Evolutionary conservation across 2,797 vertebrate genomes (phyloP).

Genomic region (Schizopygopsis pylzovi): DNA sequence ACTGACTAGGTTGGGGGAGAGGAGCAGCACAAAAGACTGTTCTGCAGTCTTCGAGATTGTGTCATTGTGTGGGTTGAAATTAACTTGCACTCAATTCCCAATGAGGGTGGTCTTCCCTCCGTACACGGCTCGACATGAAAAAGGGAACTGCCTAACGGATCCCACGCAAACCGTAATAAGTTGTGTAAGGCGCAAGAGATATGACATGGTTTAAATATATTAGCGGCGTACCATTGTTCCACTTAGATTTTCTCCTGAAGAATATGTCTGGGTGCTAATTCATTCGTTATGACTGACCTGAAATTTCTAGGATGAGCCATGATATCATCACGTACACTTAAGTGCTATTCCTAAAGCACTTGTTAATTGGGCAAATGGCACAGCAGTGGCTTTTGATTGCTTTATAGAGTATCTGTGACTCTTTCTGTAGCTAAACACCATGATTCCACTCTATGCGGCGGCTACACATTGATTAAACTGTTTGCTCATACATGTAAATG

Average conservation of each 20-base stretch:
- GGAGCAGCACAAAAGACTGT: constrained; percentile 68
- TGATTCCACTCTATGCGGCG: constrained; percentile 23
- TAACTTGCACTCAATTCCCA: constrained; percentile 74
- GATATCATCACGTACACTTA: constrained; percentile 18
- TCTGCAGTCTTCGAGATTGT: constrained; percentile 70
- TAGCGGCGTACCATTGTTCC: constrained; percentile 31
- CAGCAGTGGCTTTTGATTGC: constrained; percentile 14
- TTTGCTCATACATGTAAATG: constrained; percentile 45
- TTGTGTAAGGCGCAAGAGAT: constrained; percentile 48
- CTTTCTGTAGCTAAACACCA: constrained; percentile 41
- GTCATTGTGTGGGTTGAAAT: constrained; percentile 80
- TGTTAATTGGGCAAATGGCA: constrained; percentile 20
- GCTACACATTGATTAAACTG: constrained; percentile 41
- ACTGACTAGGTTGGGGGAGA: constrained; percentile 60
- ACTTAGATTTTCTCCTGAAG: constrained; percentile 48
- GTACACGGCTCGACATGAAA: constrained; percentile 73
- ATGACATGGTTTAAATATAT: constrained; percentile 53
- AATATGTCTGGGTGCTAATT: constrained; percentile 37
- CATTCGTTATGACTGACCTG: constrained; percentile 25
- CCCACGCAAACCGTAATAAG: constrained; percentile 74
- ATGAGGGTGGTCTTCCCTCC: constrained; percentile 79
- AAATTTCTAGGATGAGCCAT: constrained; percentile 19
- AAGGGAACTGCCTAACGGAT: constrained; percentile 76
- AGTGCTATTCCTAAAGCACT: constrained; percentile 17
- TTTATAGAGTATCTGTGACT: constrained; percentile 10